Percentiles rank a stretch among this genome's conserved stretches.
Evolutionary conservation across 2,113 vertebrate species (phyloP).

Genomic region (Tragulus kanchil): DNA sequence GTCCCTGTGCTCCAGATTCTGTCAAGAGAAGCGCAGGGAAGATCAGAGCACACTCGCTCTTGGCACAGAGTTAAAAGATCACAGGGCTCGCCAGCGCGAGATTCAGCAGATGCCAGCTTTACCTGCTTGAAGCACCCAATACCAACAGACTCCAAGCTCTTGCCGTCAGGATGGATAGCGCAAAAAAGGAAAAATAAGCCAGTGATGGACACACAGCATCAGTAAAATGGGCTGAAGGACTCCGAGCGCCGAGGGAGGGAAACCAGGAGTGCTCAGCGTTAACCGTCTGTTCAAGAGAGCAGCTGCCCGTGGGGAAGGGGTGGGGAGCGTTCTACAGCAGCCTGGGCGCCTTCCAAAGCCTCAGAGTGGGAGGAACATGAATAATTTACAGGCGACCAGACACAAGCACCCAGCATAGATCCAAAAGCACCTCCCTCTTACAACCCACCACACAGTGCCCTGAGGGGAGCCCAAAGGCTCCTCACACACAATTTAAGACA

Average conservation of each 20-base stretch:
- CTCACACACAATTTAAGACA: not conserved
- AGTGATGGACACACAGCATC: not conserved
- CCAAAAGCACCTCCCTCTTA: not conserved
- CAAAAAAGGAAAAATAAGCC: not conserved
- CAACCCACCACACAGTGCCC: not conserved
- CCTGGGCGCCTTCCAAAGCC: conserved; percentile 45
- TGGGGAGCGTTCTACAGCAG: not conserved
- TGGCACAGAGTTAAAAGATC: not conserved
- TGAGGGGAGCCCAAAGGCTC: not conserved
- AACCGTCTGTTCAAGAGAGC: not conserved
- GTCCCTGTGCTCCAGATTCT: not conserved
- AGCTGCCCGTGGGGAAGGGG: not conserved
- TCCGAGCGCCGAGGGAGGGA: not conserved
- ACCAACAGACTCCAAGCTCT: not conserved
- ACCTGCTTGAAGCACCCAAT: not conserved
- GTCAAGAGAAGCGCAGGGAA: not conserved
- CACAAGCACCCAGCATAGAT: conserved; percentile 32
- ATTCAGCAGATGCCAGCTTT: not conserved
- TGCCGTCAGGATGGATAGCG: not conserved
- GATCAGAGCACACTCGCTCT: not conserved
- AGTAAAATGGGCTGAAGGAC: not conserved
- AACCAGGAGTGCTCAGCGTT: not conserved
- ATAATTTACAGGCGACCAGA: conserved; percentile 28
- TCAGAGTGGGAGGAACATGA: conserved; percentile 31
- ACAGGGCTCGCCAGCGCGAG: not conserved